Base-by-base conservation (phyloP, 2,888 invertebrate species). In the Chrysina gloriosa region DNA sequence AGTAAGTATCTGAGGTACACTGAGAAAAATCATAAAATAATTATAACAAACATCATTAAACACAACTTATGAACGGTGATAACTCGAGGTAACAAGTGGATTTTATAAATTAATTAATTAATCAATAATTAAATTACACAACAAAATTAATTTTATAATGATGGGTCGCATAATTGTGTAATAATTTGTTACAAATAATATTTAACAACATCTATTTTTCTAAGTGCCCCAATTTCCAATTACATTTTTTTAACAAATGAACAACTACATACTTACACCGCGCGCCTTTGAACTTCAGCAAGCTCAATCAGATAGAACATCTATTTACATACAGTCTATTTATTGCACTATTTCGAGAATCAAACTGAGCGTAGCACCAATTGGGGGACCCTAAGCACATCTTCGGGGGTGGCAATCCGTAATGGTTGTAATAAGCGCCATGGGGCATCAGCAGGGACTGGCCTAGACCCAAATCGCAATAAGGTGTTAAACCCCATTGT, bases 321-420 rank as follows among this genome's bases (percentile, higher is more conserved):
- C 27, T 52, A 52, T 52, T 27, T 52, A 52, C 52, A 52, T 29
- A 29, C 14, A 16, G 16, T 42, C 11, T 5, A 7, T 39, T 48
- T 63, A 71, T 61, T 69, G 71, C 68, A 69, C 68, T 56, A 68
- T 47, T 31, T 58, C 19, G 6, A 16, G 42, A 27, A 75, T 79
- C 77, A 79, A 71, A 78, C 77, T 36, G 77, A 76, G 68, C 77
- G 77, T 58, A 79, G 71, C 66, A 78, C 79, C 73, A 81, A 74
- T 70, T 82, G 81, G 27, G 81, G 80, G 50, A 82, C 79, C 71
- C 80, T 74, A 65, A 82, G 76, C 58, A 81, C 71, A 42, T 81
- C 81, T 58, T 82, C 81, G 45, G 78, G 27, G 79, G 75, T 19
- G 79, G 74, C 47, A 78, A 72, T 63, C 76, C 76, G 70, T 81